A percentile compares a stretch with the other conserved stretches of the same genome.
Evolutionary conservation across 2,888 invertebrate species (phyloP).

Genomic region (Diarsia brunnea): DNA sequence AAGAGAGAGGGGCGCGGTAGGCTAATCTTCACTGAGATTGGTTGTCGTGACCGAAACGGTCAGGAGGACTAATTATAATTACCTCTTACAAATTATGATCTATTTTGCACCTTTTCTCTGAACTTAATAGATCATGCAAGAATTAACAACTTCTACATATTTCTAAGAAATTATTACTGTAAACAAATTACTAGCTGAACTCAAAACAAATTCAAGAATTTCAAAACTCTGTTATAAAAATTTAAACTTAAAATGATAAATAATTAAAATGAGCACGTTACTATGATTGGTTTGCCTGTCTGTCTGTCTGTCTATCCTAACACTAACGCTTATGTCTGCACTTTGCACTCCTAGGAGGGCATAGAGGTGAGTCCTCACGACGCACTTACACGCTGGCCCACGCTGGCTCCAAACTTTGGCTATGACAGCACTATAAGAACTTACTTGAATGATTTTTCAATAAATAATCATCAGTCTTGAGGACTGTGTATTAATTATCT

Average conservation of each 20-base stretch:
- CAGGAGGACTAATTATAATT: not conserved
- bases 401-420: not conserved
- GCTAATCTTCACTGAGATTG: not conserved
- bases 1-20: too few relatives aligned
- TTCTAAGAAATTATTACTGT: not conserved
- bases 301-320: constrained; percentile 82
- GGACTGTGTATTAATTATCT: not conserved
- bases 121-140: not conserved
- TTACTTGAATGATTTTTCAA: not conserved
- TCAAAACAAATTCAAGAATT: constrained; percentile 5
- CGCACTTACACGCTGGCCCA: constrained; percentile 54
- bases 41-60: not conserved
- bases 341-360: constrained; percentile 88
- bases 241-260: constrained; percentile 14
- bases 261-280: constrained; percentile 74
- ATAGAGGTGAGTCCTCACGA: constrained; percentile 86
- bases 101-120: not conserved
- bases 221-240: not conserved
- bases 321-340: constrained; percentile 87
- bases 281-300: constrained; percentile 84
- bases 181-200: not conserved
- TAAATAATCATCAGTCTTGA: not conserved
- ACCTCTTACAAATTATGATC: not conserved
- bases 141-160: not conserved
- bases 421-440: not conserved